Evolutionary conservation across 2,113 vertebrate species (phyloP), one percentile per base, ranked within the genome.

Genomic region (Loxodonta africana): DNA sequence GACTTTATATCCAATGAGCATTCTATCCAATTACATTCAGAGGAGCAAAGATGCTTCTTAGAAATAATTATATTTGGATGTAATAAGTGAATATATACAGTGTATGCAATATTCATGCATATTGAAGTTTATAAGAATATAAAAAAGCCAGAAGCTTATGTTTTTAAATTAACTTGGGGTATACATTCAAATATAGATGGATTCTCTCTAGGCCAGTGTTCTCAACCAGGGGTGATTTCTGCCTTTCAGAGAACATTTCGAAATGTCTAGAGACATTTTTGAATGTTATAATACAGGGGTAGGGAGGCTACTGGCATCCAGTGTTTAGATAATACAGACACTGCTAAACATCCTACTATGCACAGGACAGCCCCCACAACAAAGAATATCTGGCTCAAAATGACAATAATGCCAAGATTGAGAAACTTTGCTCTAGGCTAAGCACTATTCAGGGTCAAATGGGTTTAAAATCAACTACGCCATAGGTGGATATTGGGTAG

Each of bases 11-110:
- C 30, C 53, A 94, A 44, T 76, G 57, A 83, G 20, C 41, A 77
- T 89, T 88, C 57, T 57, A 81, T 81, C 33, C 73, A 86, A 44
- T 88, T 78, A 87, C 20, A 93, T 86, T 96, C 82, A 83, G 60
- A 81, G 82, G 53, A 76, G 46, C n/a, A 8, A 87, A 74, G 37
- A 48, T 18, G n/a, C 23, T 81, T 92, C 37, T 86, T 82, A 89
- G 63, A 89, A 96, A 96, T 95, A 95, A 98, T 91, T 93, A 57
- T 74, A 80, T 80, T 88, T 94, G 28, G 6, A 69, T 93, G 1
- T 94, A 89, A 88, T 78, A 93, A 85, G 67, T 95, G 87, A 91
- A 77, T 77, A 83, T 46, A 95, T 96, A 91, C 20, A 91, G 41
- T 71, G 1, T 87, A 93, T 88, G 62, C n/a, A 95, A 96, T 88